Base-by-base conservation (phyloP, 1,140 invertebrate species). In the Brachionus rubens region DNA sequence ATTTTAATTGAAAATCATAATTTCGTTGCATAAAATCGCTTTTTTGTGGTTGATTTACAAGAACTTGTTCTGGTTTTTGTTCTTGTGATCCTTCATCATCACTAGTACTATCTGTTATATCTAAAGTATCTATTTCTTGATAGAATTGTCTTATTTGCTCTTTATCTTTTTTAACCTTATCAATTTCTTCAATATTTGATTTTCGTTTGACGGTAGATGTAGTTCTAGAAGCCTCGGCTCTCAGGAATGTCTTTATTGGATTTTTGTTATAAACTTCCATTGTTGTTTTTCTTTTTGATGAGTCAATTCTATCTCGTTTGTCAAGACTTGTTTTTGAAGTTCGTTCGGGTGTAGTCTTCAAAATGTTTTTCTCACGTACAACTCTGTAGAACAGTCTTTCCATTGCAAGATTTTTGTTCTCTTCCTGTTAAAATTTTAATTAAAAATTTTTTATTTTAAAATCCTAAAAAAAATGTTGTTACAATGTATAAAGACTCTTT, bases 1-100 rank as follows among this genome's bases (percentile, higher is more conserved):
- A 41, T 65, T 65, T 65, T 28, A 65, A 43, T 43, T 65, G 33
- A 43, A 65, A 65, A 9, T 65, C 59, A 41, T 41, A 65, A 5
- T 65, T 65, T 43, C 40, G 40, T 43, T 43, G 19, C 43, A 43
- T 41, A 65, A 65, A 65, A 43, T 65, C 54, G 9, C 28, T 33
- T 59, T 59, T 59, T 36, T 59, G 54, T 19, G n/a, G 54, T 16
- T 14, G 6, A 2, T 36, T 21, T 59, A 9, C 33, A 9, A 36
- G 3, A 36, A 5, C 12, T 59, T 59, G 9, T 30, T 24, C 24
- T 3, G 6, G 10, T 28, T 54, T 26, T 54, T 54, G 28, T 1
- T 36, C 30, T n/a, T 40, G n/a, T 59, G 6, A 3, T 36, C 36
- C 30, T 16, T 59, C 54, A 5, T 59, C 54, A 16, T 59, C 54